Evolutionary conservation across 1,140 invertebrate species (phyloP).

Genomic region (Eufriesea mexicana): DNA sequence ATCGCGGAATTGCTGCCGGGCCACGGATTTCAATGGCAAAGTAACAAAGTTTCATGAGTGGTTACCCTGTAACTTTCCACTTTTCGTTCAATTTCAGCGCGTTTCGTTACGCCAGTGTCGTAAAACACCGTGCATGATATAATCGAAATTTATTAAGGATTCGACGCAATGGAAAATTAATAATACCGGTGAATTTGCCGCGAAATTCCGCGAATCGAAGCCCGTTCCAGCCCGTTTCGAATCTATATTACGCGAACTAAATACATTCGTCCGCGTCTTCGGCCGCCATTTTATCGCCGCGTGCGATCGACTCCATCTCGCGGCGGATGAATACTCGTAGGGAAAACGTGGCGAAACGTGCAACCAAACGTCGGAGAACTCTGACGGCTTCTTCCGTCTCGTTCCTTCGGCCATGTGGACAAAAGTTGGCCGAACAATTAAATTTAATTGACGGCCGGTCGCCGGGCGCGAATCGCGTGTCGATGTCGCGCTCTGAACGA

Average conservation of each 20-base stretch:
- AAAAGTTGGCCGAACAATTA: conserved; percentile 33
- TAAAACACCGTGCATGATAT: conserved; percentile 20
- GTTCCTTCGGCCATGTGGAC: neutral
- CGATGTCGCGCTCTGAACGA: conserved; percentile 23
- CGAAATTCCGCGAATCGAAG: neutral
- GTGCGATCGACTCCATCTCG: no score
- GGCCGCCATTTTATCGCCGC: no score
- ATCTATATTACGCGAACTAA: no score
- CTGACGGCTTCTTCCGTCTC: neutral
- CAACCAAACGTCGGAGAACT: neutral
- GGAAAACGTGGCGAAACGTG: neutral
- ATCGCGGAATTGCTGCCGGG: conserved; percentile 35
- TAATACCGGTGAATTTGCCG: neutral
- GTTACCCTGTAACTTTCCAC: conserved; percentile 34
- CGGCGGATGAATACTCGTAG: no score
- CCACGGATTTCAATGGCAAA: conserved; percentile 46
- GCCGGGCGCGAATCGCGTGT: conserved; percentile 32
- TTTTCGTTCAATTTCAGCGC: conserved; percentile 30
- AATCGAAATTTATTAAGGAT: conserved; percentile 16
- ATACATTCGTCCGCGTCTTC: no score
- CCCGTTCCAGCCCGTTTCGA: neutral
- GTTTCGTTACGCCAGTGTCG: conserved; percentile 18
- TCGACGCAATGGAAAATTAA: neutral
- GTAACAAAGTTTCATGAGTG: conserved; percentile 23
- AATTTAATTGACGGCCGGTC: conserved; percentile 21